These are phyloP conservation scores for Sminthurinus aureus DNA, from an alignment of 2,888 invertebrate genomes.

Conservation along the genomic window DNA sequence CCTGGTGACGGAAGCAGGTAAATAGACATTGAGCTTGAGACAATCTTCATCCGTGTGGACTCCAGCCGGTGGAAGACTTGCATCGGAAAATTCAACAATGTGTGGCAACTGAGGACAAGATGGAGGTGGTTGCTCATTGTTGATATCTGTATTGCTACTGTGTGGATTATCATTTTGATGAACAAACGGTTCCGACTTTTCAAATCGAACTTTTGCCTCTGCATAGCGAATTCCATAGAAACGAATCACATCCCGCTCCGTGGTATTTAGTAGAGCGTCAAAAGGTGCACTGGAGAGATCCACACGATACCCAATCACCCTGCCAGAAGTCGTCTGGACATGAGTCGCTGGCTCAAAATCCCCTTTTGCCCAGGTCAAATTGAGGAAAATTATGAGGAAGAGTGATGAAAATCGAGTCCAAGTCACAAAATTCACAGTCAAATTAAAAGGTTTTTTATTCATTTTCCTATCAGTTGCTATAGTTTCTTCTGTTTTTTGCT, in stretches of 20 bases:
- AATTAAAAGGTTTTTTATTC: too few relatives aligned
- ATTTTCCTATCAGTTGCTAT: too few relatives aligned
- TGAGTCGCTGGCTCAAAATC: too few relatives aligned
- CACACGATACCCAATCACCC: not conserved
- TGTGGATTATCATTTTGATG: too few relatives aligned
- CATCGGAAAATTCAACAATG: slow-evolving; percentile 44
- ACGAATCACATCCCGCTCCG: slow-evolving; percentile 34
- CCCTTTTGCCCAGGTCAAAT: too few relatives aligned
- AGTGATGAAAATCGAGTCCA: too few relatives aligned
- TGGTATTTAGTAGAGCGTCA: not conserved
- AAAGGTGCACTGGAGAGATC: not conserved
- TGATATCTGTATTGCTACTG: not conserved
- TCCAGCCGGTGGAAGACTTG: slow-evolving; percentile 39
- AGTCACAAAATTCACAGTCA: too few relatives aligned
- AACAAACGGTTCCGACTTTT: not conserved
- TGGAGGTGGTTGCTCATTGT: slow-evolving; percentile 31
- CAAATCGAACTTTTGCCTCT: slow-evolving; percentile 49
- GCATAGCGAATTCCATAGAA: slow-evolving; percentile 61
- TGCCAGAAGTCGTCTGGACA: slow-evolving; percentile 11
- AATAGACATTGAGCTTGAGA: slow-evolving; percentile 60
- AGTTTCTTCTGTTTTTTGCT: too few relatives aligned
- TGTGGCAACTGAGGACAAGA: slow-evolving; percentile 60
- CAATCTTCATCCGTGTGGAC: slow-evolving; percentile 60
- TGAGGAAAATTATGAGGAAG: too few relatives aligned
- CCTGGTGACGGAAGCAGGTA: slow-evolving; percentile 48